Evolutionary conservation across 2,888 invertebrate genomes (phyloP).

Genomic region (Cheilosia scutellata): DNA sequence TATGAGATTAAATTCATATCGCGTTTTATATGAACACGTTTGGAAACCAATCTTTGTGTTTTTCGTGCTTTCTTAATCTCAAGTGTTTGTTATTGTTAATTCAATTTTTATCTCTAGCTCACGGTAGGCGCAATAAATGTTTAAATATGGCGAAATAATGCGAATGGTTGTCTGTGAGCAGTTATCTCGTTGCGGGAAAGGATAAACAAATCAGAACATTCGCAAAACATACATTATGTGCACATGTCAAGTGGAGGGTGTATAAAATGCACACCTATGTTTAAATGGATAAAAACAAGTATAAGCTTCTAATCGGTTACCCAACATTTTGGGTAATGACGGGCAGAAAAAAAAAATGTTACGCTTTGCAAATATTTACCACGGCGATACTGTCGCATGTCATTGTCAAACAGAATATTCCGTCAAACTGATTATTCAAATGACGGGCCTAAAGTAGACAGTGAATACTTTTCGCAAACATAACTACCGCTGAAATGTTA

Average conservation of each 20-base stretch:
- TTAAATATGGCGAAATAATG: slow-evolving; percentile 47
- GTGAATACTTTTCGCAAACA: background rate
- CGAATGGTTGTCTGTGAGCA: slow-evolving; percentile 10
- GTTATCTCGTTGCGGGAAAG: background rate
- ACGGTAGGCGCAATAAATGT: slow-evolving; percentile 30
- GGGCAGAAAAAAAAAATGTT: too few species aligned
- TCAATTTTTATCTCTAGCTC: slow-evolving; percentile 41
- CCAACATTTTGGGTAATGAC: too few species aligned
- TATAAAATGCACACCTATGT: background rate
- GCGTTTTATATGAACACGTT: slow-evolving; percentile 50
- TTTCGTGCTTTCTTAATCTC: slow-evolving; percentile 51
- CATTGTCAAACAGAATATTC: slow-evolving; percentile 8
- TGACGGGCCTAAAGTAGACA: background rate
- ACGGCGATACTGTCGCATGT: slow-evolving; percentile 27
- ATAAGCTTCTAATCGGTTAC: background rate
- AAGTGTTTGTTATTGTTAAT: slow-evolving; percentile 19
- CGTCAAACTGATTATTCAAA: background rate
- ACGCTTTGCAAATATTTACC: slow-evolving; percentile 9
- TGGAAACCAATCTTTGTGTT: slow-evolving; percentile 6
- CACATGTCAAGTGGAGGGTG: background rate
- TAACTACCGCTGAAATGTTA: slow-evolving; percentile 6
- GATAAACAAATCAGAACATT: slow-evolving; percentile 11
- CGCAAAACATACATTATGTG: slow-evolving; percentile 6
- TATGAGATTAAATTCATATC: slow-evolving; percentile 57
- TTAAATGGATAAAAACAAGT: slow-evolving; percentile 15